These are phyloP conservation scores for Chrysomallon squamiferum DNA, from an alignment of 1,140 invertebrate species.

Conservation along the genomic window DNA sequence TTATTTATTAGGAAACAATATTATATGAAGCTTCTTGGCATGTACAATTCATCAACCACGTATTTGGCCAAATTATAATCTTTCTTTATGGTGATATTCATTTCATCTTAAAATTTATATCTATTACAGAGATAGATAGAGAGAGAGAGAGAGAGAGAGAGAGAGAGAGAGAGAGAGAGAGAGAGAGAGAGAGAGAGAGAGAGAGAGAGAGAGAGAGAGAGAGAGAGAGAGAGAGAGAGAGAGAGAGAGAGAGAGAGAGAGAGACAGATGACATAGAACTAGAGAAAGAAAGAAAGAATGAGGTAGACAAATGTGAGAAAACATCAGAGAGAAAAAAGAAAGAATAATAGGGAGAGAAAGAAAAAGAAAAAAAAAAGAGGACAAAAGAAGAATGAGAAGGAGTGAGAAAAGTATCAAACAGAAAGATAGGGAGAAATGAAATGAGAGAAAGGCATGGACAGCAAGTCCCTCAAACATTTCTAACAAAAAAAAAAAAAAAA, in stretches of 20 bases:
- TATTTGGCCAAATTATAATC: no score
- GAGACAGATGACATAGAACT: background rate
- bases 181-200: background rate
- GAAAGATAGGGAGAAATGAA: background rate
- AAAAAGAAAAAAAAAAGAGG: background rate
- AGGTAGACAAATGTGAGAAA: background rate
- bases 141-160: background rate
- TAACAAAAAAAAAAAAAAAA: no score
- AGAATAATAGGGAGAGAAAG: background rate
- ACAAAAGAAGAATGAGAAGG: background rate
- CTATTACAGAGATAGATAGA: background rate
- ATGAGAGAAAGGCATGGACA: no score
- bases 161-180: background rate
- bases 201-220: constrained; percentile 1
- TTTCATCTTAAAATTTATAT: no score
- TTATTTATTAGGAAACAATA: no score
- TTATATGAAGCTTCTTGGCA: no score
- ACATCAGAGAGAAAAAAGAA: background rate
- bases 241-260: background rate
- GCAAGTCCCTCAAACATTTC: no score
- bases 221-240: background rate
- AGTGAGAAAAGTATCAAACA: background rate
- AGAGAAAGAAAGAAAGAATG: background rate
- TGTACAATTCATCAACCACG: no score
- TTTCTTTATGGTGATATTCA: no score